These are phyloP conservation scores for Drosophila nannoptera DNA, from an alignment of 1,140 invertebrate genomes.

Conservation along the genomic window DNA sequence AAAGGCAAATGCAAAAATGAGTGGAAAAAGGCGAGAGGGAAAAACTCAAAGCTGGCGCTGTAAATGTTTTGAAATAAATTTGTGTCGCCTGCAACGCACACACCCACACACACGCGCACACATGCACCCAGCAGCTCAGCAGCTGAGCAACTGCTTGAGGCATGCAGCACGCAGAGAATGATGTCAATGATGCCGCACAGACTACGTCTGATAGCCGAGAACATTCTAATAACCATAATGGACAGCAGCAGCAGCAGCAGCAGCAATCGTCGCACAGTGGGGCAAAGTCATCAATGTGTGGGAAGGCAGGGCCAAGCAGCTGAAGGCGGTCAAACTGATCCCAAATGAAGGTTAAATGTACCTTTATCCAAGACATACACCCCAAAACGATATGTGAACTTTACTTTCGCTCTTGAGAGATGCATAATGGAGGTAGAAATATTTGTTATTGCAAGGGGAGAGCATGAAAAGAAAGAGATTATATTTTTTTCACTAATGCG, in stretches of 20 bases:
- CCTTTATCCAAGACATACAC: too few species aligned
- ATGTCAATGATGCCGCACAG: constrained; percentile 59
- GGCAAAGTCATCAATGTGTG: too few species aligned
- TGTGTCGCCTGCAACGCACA: constrained; percentile 67
- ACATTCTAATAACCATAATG: constrained; percentile 69
- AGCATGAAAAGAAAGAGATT: too few species aligned
- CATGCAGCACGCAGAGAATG: constrained; percentile 49
- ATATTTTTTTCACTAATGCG: too few species aligned
- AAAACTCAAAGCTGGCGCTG: constrained; percentile 46
- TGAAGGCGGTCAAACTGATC: too few species aligned
- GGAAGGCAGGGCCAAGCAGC: too few species aligned
- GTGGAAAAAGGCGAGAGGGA: background rate
- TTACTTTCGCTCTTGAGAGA: too few species aligned
- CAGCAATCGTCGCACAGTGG: constrained; percentile 53
- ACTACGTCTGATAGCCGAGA: constrained; percentile 50
- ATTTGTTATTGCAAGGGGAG: too few species aligned
- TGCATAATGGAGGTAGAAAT: too few species aligned
- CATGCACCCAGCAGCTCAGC: constrained; percentile 14
- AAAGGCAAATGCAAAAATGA: constrained; percentile 3
- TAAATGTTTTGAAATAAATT: constrained; percentile 75
- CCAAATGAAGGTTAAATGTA: too few species aligned
- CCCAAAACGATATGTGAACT: too few species aligned
- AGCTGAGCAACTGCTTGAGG: constrained; percentile 14
- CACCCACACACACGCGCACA: constrained; percentile 21
- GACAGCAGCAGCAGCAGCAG: constrained; percentile 51